phyloP scores from a whole-genome alignment of 2,888 invertebrate genomes.

The Willowsia nigromaculata region DNA sequence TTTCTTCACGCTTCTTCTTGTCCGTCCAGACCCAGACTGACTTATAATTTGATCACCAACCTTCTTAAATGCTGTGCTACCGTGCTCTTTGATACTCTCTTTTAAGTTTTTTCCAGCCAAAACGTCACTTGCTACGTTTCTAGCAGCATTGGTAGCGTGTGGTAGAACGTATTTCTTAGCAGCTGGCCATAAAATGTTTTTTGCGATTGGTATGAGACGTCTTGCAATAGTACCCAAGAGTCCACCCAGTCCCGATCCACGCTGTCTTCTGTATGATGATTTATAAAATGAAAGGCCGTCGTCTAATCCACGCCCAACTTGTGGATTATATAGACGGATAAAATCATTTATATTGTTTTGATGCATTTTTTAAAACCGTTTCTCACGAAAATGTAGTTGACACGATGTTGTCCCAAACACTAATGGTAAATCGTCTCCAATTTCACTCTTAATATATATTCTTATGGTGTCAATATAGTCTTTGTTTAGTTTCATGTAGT shows the following conservation, averaged over 20 bases:
- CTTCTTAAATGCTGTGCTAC: neutral
- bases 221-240: constrained; percentile 19
- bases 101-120: neutral
- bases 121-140: neutral
- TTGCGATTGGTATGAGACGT: constrained; percentile 46
- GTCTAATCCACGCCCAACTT: neutral
- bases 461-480: neutral
- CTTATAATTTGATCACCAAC: constrained; percentile 12
- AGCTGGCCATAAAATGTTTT: neutral
- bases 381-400: constrained; percentile 38
- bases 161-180: constrained; percentile 5
- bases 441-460: constrained; percentile 32
- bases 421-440: constrained; percentile 30
- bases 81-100: neutral
- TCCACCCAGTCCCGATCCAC: constrained; percentile 43
- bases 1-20: neutral
- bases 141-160: neutral
- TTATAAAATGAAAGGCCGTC: neutral
- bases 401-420: neutral
- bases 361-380: constrained; percentile 43
- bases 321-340: constrained; percentile 25
- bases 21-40: constrained; percentile 50
- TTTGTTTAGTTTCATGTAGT: neutral
- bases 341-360: neutral
- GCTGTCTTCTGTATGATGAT: constrained; percentile 30